Percentiles rank a stretch among this genome's conserved stretches.
Conservation (phyloP, 2,113 vertebrate genomes). For the Eupsittula cactorum region DNA sequence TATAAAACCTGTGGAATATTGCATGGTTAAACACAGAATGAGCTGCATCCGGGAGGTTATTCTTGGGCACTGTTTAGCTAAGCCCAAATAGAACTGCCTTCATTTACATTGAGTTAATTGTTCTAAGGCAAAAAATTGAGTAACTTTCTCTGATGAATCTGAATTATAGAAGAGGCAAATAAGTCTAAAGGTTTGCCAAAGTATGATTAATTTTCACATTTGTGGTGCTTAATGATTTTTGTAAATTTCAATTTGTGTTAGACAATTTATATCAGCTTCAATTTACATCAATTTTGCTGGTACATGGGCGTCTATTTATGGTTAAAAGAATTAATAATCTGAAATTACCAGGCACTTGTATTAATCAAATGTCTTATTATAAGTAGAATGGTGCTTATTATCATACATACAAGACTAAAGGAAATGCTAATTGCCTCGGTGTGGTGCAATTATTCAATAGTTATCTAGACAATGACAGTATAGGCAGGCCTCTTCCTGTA, state of each 20-base stretch:
- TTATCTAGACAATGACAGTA: slow-evolving; percentile 27
- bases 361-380: slow-evolving; percentile 59
- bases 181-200: slow-evolving; percentile 2
- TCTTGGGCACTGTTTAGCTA: not conserved
- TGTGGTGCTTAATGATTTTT: slow-evolving; percentile 51
- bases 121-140: not conserved
- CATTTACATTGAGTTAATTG: not conserved
- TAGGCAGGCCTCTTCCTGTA: not conserved
- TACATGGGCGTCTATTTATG: slow-evolving; percentile 35
- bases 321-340: slow-evolving; percentile 60
- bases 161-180: not conserved
- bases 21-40: not conserved
- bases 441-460: slow-evolving; percentile 37
- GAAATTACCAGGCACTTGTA: slow-evolving; percentile 44
- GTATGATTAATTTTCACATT: slow-evolving; percentile 62
- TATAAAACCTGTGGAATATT: not conserved
- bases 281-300: slow-evolving; percentile 64
- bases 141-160: not conserved
- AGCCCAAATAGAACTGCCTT: not conserved
- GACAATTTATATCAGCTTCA: slow-evolving; percentile 67
- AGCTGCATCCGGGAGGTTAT: not conserved
- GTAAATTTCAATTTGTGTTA: slow-evolving; percentile 65
- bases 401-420: slow-evolving; percentile 36
- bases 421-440: slow-evolving; percentile 54
- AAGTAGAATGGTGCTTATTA: slow-evolving; percentile 52